phyloP scores from a whole-genome alignment of 2,797 vertebrate genomes.

The Sarcophilus harrisii region DNA sequence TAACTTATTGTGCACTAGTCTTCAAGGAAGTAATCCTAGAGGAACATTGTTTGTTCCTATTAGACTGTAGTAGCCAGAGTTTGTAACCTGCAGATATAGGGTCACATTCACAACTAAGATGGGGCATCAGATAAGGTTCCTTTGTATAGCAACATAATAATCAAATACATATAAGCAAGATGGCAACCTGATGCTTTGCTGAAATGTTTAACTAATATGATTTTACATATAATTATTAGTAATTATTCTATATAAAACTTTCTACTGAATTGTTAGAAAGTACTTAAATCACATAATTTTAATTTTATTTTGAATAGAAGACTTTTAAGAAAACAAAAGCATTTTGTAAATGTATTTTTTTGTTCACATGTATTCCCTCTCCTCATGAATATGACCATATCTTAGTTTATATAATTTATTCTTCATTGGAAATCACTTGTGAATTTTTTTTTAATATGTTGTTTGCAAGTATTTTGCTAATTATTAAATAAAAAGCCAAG shows the following conservation, averaged over 20 bases:
- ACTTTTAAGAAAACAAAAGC: neutral
- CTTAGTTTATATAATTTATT: neutral
- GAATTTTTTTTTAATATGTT: neutral
- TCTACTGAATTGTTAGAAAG: neutral
- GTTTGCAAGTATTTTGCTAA: neutral
- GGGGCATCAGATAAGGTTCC: neutral
- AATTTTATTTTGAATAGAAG: neutral
- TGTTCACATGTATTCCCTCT: neutral
- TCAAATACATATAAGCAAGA: neutral
- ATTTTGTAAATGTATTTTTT: neutral
- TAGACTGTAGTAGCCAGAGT: neutral
- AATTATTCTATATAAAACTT: neutral
- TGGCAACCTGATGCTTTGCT: neutral
- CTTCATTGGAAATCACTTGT: neutral
- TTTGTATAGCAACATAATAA: neutral
- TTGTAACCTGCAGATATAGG: neutral
- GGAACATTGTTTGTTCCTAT: neutral
- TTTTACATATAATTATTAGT: neutral
- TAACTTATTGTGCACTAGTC: neutral
- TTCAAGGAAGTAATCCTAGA: neutral
- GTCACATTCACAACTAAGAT: neutral
- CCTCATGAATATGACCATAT: neutral
- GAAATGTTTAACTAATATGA: neutral
- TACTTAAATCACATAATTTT: neutral
- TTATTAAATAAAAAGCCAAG: neutral